Conservation (phyloP, 2,888 invertebrate species). For the Conus canariensis region DNA sequence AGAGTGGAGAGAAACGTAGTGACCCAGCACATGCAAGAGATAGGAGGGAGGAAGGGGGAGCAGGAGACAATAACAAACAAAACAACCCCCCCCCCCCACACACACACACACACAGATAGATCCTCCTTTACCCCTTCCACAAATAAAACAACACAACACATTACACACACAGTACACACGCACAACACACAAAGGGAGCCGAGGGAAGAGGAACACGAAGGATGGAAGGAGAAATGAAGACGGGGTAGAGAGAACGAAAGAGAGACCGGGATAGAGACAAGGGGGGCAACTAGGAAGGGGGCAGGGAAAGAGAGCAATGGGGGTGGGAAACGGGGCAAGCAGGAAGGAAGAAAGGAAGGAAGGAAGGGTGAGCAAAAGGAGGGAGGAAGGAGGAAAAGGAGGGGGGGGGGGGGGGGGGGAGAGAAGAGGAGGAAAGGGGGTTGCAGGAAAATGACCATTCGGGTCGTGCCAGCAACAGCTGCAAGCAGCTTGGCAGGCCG, state of each 20-base stretch:
- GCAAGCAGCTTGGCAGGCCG: conserved; percentile 39
- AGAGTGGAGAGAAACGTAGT: background rate
- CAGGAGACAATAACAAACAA: too few species aligned
- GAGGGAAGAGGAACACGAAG: background rate
- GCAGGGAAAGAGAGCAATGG: conserved; percentile 1
- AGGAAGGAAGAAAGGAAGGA: background rate
- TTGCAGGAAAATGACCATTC: conserved; percentile 16
- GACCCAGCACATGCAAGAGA: background rate
- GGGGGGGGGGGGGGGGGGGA: background rate
- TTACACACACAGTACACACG: too few species aligned
- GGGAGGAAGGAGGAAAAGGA: background rate
- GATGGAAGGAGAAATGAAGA: background rate
- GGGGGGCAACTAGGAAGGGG: conserved; percentile 3
- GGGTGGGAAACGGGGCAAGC: background rate
- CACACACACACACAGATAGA: too few species aligned
- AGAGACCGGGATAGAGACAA: conserved; percentile 7
- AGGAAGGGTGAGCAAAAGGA: too few species aligned
- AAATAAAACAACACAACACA: too few species aligned
- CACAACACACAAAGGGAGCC: too few species aligned
- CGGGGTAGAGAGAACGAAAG: background rate
- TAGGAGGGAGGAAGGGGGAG: background rate
- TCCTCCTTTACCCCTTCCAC: too few species aligned
- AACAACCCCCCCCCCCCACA: too few species aligned
- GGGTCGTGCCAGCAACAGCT: conserved; percentile 33
- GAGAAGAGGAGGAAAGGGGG: background rate